phyloP scores from a whole-genome alignment of 2,797 vertebrate species.

The Chaenodraco wilsoni region DNA sequence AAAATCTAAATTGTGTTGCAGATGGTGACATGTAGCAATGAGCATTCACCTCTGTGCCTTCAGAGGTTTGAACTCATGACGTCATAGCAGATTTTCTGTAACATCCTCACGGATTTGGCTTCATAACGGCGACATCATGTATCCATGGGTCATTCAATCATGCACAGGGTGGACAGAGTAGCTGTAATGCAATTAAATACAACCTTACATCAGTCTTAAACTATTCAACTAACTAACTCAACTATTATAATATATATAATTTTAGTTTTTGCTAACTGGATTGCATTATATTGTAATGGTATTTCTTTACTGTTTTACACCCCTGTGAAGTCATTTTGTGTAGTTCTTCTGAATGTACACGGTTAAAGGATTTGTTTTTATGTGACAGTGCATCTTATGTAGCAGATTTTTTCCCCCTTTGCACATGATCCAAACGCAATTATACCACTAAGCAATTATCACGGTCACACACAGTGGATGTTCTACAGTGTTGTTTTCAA shows the following conservation, averaged over 20 bases:
- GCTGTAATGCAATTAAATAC: neutral
- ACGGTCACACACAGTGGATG: neutral
- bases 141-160: conserved; percentile 42
- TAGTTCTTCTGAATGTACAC: conserved; percentile 22
- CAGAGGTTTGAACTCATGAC: conserved; percentile 39
- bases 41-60: conserved; percentile 73
- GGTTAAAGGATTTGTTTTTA: neutral
- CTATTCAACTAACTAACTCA: neutral
- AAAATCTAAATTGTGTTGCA: conserved; percentile 13
- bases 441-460: conserved; percentile 13
- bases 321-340: neutral
- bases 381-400: conserved; percentile 20
- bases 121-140: conserved; percentile 34
- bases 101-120: conserved; percentile 69
- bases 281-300: neutral
- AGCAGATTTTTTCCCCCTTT: neutral
- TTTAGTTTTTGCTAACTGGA: neutral
- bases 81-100: conserved; percentile 38
- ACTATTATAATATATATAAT: neutral
- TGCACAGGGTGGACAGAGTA: conserved; percentile 6
- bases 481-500: conserved; percentile 34
- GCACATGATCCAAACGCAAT: conserved; percentile 20
- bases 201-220: neutral
- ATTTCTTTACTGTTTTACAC: neutral
- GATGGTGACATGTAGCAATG: conserved; percentile 34